Conservation (phyloP, 2,888 invertebrate genomes). For the Pristionchus fissidentatus region DNA sequence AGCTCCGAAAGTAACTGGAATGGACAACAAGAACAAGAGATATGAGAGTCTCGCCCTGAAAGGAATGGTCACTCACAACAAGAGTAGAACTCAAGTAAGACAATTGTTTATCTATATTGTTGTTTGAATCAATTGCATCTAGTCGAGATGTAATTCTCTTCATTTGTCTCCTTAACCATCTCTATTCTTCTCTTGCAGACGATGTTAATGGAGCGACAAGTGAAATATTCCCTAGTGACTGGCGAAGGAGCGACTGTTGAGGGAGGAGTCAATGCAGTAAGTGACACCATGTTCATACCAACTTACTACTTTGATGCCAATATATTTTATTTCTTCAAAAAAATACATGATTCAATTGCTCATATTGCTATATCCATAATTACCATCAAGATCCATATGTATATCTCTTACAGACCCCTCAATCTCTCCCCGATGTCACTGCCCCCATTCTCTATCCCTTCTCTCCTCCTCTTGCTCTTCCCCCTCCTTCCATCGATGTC, state of each 20-base stretch:
- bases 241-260: background rate
- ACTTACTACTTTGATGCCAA: background rate
- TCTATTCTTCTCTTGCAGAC: no score
- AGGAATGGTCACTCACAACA: background rate
- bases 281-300: background rate
- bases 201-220: conserved; percentile 37
- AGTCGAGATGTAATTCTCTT: background rate
- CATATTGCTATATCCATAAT: background rate
- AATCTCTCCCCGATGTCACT: background rate
- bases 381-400: background rate
- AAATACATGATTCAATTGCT: background rate
- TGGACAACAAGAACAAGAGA: conserved; percentile 24
- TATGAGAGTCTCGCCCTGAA: conserved; percentile 32
- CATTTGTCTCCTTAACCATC: no score
- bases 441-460: background rate
- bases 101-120: background rate
- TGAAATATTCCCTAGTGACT: background rate
- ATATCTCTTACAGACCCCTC: background rate
- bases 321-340: background rate
- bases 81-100: conserved; percentile 31
- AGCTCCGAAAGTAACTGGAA: conserved; percentile 23
- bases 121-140: background rate
- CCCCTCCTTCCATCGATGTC: background rate
- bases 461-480: conserved; percentile 1
- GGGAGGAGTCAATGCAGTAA: background rate